These are phyloP conservation scores for Cerceris rybyensis DNA, from an alignment of 2,888 invertebrate genomes.

Conservation along the genomic window DNA sequence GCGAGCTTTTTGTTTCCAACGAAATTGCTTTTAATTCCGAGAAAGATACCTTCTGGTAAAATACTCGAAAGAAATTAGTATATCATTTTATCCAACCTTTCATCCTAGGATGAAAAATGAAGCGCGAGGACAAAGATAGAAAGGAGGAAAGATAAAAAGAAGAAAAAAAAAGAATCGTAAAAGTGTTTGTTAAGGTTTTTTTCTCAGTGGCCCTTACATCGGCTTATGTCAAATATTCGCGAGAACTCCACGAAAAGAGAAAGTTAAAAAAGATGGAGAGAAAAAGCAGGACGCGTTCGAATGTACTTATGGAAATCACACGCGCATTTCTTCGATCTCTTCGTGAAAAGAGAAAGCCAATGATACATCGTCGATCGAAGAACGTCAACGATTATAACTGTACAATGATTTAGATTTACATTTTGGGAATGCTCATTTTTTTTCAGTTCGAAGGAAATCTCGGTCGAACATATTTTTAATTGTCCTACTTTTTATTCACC, in stretches of 20 bases:
- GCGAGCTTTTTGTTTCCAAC: too few species aligned
- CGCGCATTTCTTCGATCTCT: conserved; percentile 34
- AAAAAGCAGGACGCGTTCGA: conserved; percentile 7
- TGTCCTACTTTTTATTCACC: too few species aligned
- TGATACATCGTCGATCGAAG: conserved; percentile 33
- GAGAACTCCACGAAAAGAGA: conserved; percentile 28
- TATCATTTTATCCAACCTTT: too few species aligned
- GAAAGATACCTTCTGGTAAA: too few species aligned
- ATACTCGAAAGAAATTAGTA: too few species aligned
- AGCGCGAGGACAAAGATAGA: too few species aligned
- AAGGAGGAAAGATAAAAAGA: not conserved
- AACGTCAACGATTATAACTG: conserved; percentile 26
- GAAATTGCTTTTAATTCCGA: too few species aligned
- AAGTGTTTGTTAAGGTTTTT: conserved; percentile 20
- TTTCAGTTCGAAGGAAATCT: not conserved
- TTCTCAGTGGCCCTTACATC: conserved; percentile 45
- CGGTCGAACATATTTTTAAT: not conserved
- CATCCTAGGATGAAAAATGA: too few species aligned
- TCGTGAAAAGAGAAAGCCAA: conserved; percentile 46
- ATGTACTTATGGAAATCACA: conserved; percentile 48
- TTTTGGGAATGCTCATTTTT: not conserved
- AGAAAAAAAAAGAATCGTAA: conserved; percentile 41
- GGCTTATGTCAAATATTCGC: conserved; percentile 54
- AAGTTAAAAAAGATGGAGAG: conserved; percentile 43
- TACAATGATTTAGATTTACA: conserved; percentile 18